phyloP scores from a whole-genome alignment of 2,888 invertebrate genomes.

The Hartigia nigra region DNA sequence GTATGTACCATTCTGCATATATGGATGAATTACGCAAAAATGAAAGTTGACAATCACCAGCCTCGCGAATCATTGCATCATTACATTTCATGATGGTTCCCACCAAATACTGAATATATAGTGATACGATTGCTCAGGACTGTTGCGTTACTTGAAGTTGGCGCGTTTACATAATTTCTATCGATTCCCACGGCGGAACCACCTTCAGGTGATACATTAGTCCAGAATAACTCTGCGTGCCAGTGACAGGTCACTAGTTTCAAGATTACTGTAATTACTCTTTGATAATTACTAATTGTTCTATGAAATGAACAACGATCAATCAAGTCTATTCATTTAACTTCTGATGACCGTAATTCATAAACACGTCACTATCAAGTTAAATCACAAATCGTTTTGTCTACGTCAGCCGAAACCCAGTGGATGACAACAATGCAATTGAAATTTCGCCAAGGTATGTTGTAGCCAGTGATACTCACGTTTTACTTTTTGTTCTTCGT shows the following conservation, averaged over 20 bases:
- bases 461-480: not conserved
- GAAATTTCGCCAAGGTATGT: not conserved
- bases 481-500: not conserved
- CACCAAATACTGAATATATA: not conserved
- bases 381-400: not conserved
- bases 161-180: not conserved
- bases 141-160: not conserved
- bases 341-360: not conserved
- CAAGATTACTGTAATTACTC: not conserved
- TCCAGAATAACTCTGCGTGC: not conserved
- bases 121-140: no score
- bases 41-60: conserved; percentile 9
- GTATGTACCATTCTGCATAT: not conserved
- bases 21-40: conserved; percentile 15
- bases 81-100: not conserved
- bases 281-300: not conserved
- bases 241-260: not conserved
- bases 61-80: not conserved
- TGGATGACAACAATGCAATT: not conserved
- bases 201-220: not conserved
- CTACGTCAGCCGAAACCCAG: not conserved
- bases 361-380: not conserved
- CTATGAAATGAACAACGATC: not conserved
- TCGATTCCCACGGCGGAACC: not conserved
- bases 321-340: not conserved